Evolutionary conservation across 2,797 vertebrate species (phyloP), one percentile per base, ranked within the genome.

Genomic region (Cynodonichthys magdalenae): DNA sequence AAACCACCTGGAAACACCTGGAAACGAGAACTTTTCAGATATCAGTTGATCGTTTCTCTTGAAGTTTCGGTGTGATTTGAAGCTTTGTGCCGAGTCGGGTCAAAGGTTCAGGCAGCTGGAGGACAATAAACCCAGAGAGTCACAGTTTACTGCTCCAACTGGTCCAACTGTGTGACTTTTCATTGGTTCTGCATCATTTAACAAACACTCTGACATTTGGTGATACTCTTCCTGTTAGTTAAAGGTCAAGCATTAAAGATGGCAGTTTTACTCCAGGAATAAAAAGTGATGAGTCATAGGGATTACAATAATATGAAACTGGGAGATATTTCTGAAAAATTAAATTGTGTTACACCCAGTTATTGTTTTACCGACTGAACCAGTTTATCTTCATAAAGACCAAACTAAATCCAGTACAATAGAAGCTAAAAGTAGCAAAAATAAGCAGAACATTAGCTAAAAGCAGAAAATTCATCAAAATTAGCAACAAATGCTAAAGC

Each of bases 21-120:
- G 8, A n/a, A n/a, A n/a, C n/a, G n/a, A n/a, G n/a, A n/a, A n/a
- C n/a, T n/a, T n/a, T n/a, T n/a, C n/a, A n/a, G n/a, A n/a, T n/a
- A n/a, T n/a, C n/a, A n/a, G n/a, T n/a, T n/a, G n/a, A n/a, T n/a
- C n/a, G n/a, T n/a, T n/a, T n/a, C n/a, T n/a, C 90, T 87, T 83
- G 76, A 74, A 57, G n/a, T n/a, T n/a, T 83, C 69, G 24, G 66
- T 81, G 47, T 85, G 79, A 89, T 57, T 79, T 36, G 88, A 83
- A 84, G 90, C 73, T 34, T 28, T 34, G n/a, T 15, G 31, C 53
- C 41, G 12, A n/a, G n/a, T 10, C 15, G 36, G 45, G 39, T 48
- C 53, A 65, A 66, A 66, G 28, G 36, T 66, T n/a, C 36, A 34
- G 54, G 36, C 41, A 34, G 39, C 42, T 15, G 17, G 27, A 44